Base-by-base conservation (phyloP, 2,797 vertebrate genomes). In the Enteromius treurensis region DNA sequence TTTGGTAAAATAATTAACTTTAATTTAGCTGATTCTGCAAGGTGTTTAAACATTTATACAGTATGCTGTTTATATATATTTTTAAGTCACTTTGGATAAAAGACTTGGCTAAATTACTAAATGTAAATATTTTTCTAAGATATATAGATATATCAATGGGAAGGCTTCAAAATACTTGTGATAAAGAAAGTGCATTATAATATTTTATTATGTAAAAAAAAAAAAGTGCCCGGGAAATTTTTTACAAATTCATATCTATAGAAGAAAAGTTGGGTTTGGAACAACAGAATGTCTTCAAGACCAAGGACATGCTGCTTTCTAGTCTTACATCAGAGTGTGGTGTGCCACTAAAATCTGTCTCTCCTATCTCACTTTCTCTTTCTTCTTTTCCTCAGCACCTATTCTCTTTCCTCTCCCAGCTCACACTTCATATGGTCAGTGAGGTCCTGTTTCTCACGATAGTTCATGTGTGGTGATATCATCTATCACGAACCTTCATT, bases 391-490 rank as follows among this genome's bases (percentile, higher is more conserved):
- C 13, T 17, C 23, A 73, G 78, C 32, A 60, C 58, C 64, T 42
- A n/a, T 49, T 42, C n/a, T 51, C 58, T 29, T 60, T 68, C 13
- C 40, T 62, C 45, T 62, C 60, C 42, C 8, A 9, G 11, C 19
- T 68, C 19, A 8, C 37, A 42, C 23, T 60, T 84, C 34, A 67
- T 32, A 76, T 68, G 62, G 71, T 68, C 45, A 67, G 47, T 19
- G 62, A 55, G 60, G 73, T 45, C 71, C 60, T 23, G 42, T 80
- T 58, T 82, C 40, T 11, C 2, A 87, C 86, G 84, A 88, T 65
- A 19, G 93, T 94, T 94, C 92, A 92, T 80, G 71, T 89, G 90
- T 94, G 93, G 93, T 93, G 93, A 94, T 90, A 89, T 80, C 87
- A 77, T 51, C 79, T 79, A 73, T 77, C 85, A 84, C 91, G 11